Conservation (phyloP, 1,140 invertebrate species). For the Grapholita molesta region DNA sequence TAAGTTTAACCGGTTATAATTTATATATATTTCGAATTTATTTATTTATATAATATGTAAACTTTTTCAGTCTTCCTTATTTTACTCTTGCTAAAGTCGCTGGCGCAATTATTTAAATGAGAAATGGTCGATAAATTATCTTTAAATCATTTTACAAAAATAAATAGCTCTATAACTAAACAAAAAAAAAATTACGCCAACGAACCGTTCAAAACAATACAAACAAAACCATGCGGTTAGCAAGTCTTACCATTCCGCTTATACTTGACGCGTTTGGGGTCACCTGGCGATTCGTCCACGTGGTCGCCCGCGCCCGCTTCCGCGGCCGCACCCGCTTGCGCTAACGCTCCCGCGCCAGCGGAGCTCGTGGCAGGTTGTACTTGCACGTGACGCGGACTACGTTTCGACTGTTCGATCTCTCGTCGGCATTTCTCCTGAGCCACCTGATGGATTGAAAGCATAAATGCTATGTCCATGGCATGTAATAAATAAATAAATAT, state of each 20-base stretch:
- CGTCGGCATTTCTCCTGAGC: constrained; percentile 59
- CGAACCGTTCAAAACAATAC: not conserved
- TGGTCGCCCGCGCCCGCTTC: constrained; percentile 26
- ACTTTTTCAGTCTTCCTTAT: no score
- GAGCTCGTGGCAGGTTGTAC: constrained; percentile 15
- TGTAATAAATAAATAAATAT: no score
- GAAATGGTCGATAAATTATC: no score
- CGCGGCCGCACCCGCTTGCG: constrained; percentile 24
- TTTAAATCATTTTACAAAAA: no score
- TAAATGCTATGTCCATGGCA: not conserved
- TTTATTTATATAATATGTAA: no score
- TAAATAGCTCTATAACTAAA: no score
- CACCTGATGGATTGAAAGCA: constrained; percentile 41
- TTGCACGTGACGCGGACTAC: constrained; percentile 49
- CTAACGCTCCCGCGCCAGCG: constrained; percentile 18
- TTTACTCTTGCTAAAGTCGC: not conserved
- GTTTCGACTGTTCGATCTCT: constrained; percentile 60
- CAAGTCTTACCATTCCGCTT: constrained; percentile 56
- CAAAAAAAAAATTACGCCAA: not conserved
- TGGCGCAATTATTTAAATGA: no score
- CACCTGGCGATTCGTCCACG: constrained; percentile 37
- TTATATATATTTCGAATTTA: no score
- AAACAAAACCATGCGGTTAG: constrained; percentile 51
- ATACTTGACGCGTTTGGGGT: constrained; percentile 55
- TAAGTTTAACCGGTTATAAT: no score